phyloP scores from a whole-genome alignment of 2,888 invertebrate species.

The Myopa testacea region DNA sequence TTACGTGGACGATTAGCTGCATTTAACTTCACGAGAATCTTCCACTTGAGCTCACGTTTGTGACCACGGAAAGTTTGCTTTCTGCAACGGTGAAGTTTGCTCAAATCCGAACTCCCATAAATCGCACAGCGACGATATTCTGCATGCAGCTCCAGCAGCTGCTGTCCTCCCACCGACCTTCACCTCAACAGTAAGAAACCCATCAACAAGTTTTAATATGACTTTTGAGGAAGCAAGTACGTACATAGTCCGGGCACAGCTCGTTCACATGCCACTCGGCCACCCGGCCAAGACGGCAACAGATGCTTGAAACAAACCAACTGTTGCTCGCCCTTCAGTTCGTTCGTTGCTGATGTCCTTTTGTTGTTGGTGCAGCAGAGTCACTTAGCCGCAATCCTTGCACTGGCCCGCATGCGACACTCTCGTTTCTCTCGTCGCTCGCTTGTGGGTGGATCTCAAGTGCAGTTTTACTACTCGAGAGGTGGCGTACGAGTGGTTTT shows the following conservation, averaged over 20 bases:
- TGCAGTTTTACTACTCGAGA: constrained; percentile 43
- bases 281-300: neutral
- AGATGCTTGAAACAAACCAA: neutral
- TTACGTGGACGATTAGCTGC: constrained; percentile 34
- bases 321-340: constrained; percentile 16
- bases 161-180: neutral
- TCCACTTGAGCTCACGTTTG: constrained; percentile 6
- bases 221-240: neutral
- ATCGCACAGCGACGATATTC: constrained; percentile 18
- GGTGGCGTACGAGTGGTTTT: constrained; percentile 47
- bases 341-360: neutral
- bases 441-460: neutral
- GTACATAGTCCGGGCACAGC: neutral
- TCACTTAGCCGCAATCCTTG: constrained; percentile 53
- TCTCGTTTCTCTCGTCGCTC: neutral
- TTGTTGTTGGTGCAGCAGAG: constrained; percentile 19
- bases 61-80: constrained; percentile 13
- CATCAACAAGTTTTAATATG: constrained; percentile 18
- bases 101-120: constrained; percentile 19
- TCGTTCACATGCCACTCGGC: neutral
- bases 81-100: constrained; percentile 25
- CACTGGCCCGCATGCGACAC: constrained; percentile 46
- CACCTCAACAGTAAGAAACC: neutral
- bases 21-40: constrained; percentile 25
- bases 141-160: neutral